These are phyloP conservation scores for Centropristis striata DNA, from an alignment of 2,113 vertebrate species.

Conservation along the genomic window DNA sequence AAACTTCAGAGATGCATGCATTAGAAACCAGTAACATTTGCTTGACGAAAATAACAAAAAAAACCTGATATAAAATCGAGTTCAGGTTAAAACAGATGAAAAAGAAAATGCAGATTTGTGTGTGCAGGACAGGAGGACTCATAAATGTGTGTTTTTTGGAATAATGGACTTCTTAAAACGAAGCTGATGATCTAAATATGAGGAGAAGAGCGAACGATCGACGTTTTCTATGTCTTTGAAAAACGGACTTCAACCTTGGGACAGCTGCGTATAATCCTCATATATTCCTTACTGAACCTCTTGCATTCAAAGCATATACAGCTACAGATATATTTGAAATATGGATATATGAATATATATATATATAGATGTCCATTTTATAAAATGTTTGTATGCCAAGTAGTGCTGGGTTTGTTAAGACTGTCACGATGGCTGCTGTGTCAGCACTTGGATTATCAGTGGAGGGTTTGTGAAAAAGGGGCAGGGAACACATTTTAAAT, in stretches of 20 bases:
- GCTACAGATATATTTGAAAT: conserved; percentile 79
- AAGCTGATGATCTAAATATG: conserved; percentile 28
- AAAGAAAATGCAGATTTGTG: conserved; percentile 45
- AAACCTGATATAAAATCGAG: conserved; percentile 53
- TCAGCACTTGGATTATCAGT: conserved; percentile 43
- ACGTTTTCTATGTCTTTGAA: conserved; percentile 51
- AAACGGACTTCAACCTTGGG: conserved; percentile 30
- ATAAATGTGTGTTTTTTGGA: conserved; percentile 26
- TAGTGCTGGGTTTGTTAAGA: conserved; percentile 60
- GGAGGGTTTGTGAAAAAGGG: conserved; percentile 56
- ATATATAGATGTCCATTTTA: conserved; percentile 77
- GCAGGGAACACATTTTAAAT: conserved; percentile 54
- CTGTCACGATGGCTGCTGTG: conserved; percentile 46
- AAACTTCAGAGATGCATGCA: conserved; percentile 81
- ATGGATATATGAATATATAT: conserved; percentile 59
- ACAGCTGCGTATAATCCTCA: conserved; percentile 68
- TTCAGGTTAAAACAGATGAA: conserved; percentile 57
- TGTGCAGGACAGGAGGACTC: conserved; percentile 22
- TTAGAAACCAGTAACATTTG: conserved; percentile 80
- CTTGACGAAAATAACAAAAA: conserved; percentile 75
- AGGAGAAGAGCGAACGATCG: conserved; percentile 26
- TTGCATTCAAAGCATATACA: conserved; percentile 79
- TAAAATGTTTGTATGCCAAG: conserved; percentile 80
- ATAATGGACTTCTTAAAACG: conserved; percentile 44
- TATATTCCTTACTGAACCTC: conserved; percentile 73